phyloP scores from a whole-genome alignment of 2,797 vertebrate species.

The Molossus alvarezi region DNA sequence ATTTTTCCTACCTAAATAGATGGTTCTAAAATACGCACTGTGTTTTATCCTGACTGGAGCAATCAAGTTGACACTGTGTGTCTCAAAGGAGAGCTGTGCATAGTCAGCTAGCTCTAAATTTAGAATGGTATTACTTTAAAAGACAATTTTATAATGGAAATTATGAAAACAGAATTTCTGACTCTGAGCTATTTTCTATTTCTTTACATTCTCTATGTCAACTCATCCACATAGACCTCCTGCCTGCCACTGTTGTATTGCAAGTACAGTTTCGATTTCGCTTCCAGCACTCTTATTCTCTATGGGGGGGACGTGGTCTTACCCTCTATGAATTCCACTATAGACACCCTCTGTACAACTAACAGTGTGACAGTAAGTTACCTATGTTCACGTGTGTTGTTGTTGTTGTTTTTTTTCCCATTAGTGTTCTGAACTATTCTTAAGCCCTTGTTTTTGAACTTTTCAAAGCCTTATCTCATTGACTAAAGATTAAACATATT shows the following conservation, averaged over 20 bases:
- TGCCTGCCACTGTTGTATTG: background rate
- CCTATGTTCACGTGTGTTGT: background rate
- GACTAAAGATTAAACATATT: background rate
- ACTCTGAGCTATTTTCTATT: constrained; percentile 18
- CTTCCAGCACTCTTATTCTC: background rate
- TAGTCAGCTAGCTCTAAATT: background rate
- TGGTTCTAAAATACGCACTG: background rate
- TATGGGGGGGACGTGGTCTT: background rate
- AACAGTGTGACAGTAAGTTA: background rate
- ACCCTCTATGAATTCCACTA: background rate
- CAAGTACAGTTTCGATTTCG: background rate
- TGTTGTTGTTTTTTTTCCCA: background rate
- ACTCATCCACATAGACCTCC: background rate
- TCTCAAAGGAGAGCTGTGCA: background rate
- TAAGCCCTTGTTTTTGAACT: background rate
- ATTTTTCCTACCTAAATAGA: background rate
- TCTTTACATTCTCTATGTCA: background rate
- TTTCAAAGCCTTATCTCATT: background rate
- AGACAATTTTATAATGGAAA: background rate
- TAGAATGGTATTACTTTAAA: background rate
- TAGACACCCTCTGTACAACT: background rate
- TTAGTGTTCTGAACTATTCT: background rate
- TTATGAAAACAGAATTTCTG: background rate
- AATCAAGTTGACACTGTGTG: background rate
- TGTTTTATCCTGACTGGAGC: constrained; percentile 30